These are phyloP conservation scores for Patella pellucida DNA, from an alignment of 2,888 invertebrate genomes.

Conservation along the genomic window DNA sequence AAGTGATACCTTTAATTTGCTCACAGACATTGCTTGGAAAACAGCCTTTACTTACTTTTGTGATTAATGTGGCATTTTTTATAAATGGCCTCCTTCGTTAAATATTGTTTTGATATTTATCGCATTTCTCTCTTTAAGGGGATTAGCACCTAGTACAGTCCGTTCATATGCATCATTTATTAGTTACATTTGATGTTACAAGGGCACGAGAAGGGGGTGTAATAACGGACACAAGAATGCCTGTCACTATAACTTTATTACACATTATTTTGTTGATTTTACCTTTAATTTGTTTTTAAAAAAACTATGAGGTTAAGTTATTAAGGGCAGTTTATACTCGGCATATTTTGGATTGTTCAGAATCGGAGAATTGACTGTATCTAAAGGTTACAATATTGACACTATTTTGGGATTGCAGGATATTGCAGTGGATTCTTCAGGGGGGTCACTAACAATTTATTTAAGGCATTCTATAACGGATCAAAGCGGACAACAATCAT, in stretches of 20 bases:
- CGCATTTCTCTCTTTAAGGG: too few species aligned
- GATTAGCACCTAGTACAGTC: too few species aligned
- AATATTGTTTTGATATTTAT: too few species aligned
- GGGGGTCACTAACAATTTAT: neutral
- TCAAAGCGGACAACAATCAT: neutral
- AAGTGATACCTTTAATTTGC: neutral
- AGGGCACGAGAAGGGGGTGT: too few species aligned
- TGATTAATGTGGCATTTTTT: too few species aligned
- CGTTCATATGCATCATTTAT: too few species aligned
- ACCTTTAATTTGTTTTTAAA: neutral
- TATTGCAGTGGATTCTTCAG: neutral
- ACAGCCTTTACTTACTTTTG: too few species aligned
- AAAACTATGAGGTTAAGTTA: neutral
- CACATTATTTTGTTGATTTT: neutral
- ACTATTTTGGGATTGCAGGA: neutral
- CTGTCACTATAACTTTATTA: neutral
- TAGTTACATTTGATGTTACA: too few species aligned
- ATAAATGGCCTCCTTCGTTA: too few species aligned
- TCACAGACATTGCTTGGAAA: neutral
- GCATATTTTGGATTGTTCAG: neutral
- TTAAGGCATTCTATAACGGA: neutral
- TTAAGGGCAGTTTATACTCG: neutral
- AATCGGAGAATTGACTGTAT: neutral
- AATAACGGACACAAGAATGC: neutral
- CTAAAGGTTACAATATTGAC: neutral